Percentiles rank a stretch among this genome's conserved stretches.
Evolutionary conservation across 2,888 invertebrate species (phyloP).

Genomic region (Neoascia interrupta): DNA sequence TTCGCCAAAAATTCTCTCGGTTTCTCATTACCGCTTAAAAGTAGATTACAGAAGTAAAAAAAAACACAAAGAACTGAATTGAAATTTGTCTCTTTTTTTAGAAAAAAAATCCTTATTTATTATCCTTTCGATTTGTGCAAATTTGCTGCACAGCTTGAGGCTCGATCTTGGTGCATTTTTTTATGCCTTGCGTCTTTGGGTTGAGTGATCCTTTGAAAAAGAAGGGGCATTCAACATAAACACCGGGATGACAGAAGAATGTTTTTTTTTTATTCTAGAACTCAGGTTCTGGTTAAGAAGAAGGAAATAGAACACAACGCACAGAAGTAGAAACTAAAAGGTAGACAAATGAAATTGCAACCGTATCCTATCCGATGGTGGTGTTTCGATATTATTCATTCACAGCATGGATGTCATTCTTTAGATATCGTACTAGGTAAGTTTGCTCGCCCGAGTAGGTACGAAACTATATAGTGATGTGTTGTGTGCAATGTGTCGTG

Average conservation of each 20-base stretch:
- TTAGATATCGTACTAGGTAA: neutral
- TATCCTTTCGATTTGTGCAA: constrained; percentile 59
- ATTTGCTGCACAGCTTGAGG: constrained; percentile 60
- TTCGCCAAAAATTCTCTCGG: constrained; percentile 34
- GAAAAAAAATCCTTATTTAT: constrained; percentile 19
- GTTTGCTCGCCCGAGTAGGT: neutral
- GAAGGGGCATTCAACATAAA: constrained; percentile 14
- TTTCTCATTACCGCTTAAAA: constrained; percentile 13
- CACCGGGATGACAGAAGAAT: constrained; percentile 10
- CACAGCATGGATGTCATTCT: constrained; percentile 26
- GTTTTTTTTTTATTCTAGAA: constrained; percentile 27
- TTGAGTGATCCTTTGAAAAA: constrained; percentile 27
- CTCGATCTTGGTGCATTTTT: constrained; percentile 35
- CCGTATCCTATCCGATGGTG: constrained; percentile 55
- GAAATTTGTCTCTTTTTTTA: constrained; percentile 50
- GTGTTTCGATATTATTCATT: constrained; percentile 18
- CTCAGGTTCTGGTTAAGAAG: too few relatives aligned
- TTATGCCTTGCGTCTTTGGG: constrained; percentile 10
- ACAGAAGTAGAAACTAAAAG: constrained; percentile 15
- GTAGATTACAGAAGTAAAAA: neutral
- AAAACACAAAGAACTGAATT: constrained; percentile 30
- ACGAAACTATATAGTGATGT: constrained; percentile 23
- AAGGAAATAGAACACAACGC: constrained; percentile 1
- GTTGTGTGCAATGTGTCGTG: constrained; percentile 40
- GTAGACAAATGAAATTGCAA: constrained; percentile 47